Percentiles rank a stretch among this genome's conserved stretches.
Evolutionary conservation across 1,140 invertebrate genomes (phyloP).

Genomic region (Brachystomella parvula): DNA sequence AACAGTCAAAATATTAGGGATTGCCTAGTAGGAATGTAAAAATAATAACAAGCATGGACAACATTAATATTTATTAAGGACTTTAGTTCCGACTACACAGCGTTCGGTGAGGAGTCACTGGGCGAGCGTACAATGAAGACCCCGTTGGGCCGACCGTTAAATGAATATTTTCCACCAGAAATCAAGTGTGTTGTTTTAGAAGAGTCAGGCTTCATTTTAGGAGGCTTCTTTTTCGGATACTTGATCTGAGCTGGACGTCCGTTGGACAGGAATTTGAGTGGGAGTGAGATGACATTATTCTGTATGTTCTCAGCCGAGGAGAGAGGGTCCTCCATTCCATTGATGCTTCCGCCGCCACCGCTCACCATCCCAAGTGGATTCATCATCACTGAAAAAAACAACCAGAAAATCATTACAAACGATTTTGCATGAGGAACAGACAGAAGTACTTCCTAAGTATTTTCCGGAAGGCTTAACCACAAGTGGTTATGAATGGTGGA

Average conservation of each 20-base stretch:
- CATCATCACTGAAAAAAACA: conserved; percentile 28
- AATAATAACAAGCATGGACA: too few species aligned
- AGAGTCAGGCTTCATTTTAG: conserved; percentile 13
- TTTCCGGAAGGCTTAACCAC: too few species aligned
- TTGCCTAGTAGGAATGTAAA: too few species aligned
- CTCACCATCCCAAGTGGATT: conserved; percentile 11
- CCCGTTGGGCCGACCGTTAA: conserved; percentile 37
- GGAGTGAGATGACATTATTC: conserved; percentile 36
- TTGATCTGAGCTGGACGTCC: conserved; percentile 35
- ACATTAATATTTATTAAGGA: too few species aligned
- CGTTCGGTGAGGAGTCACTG: not conserved
- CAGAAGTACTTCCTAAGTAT: too few species aligned
- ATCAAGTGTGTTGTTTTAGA: conserved; percentile 28
- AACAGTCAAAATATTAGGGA: too few species aligned
- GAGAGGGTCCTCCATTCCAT: not conserved
- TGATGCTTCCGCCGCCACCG: not conserved
- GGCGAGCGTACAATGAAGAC: conserved; percentile 35
- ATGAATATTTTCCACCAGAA: conserved; percentile 37
- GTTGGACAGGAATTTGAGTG: conserved; percentile 37
- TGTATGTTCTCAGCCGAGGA: conserved; percentile 21
- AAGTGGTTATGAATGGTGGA: too few species aligned
- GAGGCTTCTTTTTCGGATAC: conserved; percentile 20
- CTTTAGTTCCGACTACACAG: too few species aligned
- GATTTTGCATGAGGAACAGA: too few species aligned
- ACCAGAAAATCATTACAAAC: too few species aligned